Conservation (phyloP, 2,888 invertebrate species). For the Hemithea aestivaria region DNA sequence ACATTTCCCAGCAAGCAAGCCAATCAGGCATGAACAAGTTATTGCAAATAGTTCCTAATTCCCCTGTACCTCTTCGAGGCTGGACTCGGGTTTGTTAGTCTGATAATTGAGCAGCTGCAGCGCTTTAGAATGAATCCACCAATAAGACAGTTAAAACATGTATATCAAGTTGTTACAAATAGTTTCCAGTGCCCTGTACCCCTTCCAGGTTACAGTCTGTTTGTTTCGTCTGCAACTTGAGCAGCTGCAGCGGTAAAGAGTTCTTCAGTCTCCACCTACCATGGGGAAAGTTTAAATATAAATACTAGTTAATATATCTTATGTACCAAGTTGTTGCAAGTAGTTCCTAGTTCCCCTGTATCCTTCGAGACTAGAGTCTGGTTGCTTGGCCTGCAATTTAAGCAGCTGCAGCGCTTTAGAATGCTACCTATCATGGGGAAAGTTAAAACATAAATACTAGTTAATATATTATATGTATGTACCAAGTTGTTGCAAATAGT, state of each 20-base stretch:
- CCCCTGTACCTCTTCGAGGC: conserved; percentile 88
- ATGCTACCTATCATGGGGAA: conserved; percentile 64
- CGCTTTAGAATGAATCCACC: conserved; percentile 86
- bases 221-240: conserved; percentile 87
- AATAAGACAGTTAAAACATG: not conserved
- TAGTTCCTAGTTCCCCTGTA: conserved; percentile 93
- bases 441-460: not conserved
- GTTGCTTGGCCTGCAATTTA: conserved; percentile 85
- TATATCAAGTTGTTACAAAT: conserved; percentile 92
- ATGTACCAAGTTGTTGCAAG: conserved; percentile 89
- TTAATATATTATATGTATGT: conserved; percentile 26
- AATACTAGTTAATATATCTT: not conserved
- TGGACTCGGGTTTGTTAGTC: conserved; percentile 86
- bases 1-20: too few species aligned
- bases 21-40: too few species aligned
- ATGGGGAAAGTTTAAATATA: not conserved
- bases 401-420: conserved; percentile 93
- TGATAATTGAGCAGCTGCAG: conserved; percentile 91
- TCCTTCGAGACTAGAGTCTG: conserved; percentile 88
- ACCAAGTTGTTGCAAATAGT: conserved; percentile 94
- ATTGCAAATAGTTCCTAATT: conserved; percentile 94
- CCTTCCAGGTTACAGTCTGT: conserved; percentile 89
- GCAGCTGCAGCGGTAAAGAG: conserved; percentile 91
- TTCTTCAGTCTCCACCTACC: too few species aligned
- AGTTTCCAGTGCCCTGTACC: conserved; percentile 90